Evolutionary conservation across 2,888 invertebrate genomes (phyloP).

Genomic region (Chalcosyrphus nemorum): DNA sequence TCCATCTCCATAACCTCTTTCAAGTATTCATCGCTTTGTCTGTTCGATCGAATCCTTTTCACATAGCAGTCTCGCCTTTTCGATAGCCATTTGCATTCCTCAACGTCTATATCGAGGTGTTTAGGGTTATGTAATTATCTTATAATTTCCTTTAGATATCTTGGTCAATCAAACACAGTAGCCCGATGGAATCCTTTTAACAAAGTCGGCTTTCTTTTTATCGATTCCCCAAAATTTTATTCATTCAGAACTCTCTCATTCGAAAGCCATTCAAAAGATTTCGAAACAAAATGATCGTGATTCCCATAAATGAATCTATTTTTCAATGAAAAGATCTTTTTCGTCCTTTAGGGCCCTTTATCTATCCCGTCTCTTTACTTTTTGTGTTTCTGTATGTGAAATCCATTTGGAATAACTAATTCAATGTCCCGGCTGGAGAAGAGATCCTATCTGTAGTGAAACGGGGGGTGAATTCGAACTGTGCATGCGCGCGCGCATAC

Average conservation of each 20-base stretch:
- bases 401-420: conserved; percentile 62
- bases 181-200: background rate
- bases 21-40: no score
- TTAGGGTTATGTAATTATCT: conserved; percentile 30
- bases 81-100: background rate
- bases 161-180: conserved; percentile 33
- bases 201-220: conserved; percentile 38
- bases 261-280: conserved; percentile 3
- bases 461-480: conserved; percentile 44
- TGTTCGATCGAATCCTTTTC: no score
- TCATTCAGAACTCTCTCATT: conserved; percentile 8
- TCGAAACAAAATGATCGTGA: conserved; percentile 52
- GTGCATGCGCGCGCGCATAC: conserved; percentile 64
- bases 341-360: conserved; percentile 67
- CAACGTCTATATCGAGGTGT: background rate
- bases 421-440: conserved; percentile 6
- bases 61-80: no score
- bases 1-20: no score
- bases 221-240: background rate
- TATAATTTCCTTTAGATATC: conserved; percentile 10
- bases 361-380: conserved; percentile 22
- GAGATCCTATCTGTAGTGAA: conserved; percentile 63
- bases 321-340: background rate
- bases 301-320: conserved; percentile 38
- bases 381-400: no score